Conservation (phyloP, 2,888 invertebrate genomes). For the Hyposoter dolosus region DNA sequence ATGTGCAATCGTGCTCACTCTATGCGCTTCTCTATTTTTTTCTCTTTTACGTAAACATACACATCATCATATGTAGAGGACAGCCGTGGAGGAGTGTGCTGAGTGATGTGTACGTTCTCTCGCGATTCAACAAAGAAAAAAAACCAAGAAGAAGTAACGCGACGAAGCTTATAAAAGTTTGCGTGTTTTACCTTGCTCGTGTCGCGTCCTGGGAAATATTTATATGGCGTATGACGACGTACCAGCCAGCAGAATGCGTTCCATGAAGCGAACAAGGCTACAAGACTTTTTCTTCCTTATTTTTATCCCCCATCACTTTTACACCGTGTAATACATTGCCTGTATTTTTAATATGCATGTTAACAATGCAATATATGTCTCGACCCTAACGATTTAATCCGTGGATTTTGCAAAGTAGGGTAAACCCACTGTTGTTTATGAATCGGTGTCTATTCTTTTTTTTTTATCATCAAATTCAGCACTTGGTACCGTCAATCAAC, state of each 20-base stretch:
- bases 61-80: not conserved
- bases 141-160: slow-evolving; percentile 49
- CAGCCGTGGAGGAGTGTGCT: slow-evolving; percentile 8
- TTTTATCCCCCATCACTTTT: slow-evolving; percentile 15
- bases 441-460: not conserved
- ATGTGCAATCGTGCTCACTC: slow-evolving; percentile 54
- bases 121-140: slow-evolving; percentile 52
- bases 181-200: slow-evolving; percentile 62
- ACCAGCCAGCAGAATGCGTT: slow-evolving; percentile 14
- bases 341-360: not conserved
- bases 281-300: slow-evolving; percentile 18
- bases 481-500: not conserved
- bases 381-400: slow-evolving; percentile 14
- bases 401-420: not conserved
- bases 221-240: slow-evolving; percentile 63
- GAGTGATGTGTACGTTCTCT: slow-evolving; percentile 45
- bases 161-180: slow-evolving; percentile 65
- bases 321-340: slow-evolving; percentile 34
- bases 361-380: slow-evolving; percentile 5
- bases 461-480: not conserved
- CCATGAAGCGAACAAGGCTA: slow-evolving; percentile 51
- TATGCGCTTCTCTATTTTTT: not conserved
- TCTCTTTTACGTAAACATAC: slow-evolving; percentile 14
- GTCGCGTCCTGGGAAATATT: slow-evolving; percentile 62
- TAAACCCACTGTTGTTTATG: not conserved